Conservation (phyloP, 2,113 vertebrate genomes). For the Lanius collurio region DNA sequence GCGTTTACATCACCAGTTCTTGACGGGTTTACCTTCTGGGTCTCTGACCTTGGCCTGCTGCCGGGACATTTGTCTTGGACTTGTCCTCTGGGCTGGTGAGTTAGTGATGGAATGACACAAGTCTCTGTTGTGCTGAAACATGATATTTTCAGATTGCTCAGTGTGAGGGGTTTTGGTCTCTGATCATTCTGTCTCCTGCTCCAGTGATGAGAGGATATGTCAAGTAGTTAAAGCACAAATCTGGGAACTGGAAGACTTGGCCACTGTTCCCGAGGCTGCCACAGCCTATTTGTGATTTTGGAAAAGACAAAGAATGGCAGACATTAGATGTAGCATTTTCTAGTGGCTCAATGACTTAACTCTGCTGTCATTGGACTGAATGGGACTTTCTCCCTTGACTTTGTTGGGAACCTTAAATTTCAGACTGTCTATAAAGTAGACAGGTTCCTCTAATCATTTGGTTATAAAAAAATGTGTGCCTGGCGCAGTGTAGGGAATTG, state of each 20-base stretch:
- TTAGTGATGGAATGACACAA: background rate
- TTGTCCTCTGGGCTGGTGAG: conserved; percentile 12
- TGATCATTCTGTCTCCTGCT: background rate
- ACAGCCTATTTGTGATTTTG: background rate
- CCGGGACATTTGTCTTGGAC: background rate
- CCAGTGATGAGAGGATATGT: background rate
- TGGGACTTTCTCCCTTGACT: background rate
- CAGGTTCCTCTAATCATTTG: background rate
- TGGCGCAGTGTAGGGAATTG: background rate
- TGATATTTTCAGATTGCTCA: background rate
- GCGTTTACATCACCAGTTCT: background rate
- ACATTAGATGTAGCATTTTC: background rate
- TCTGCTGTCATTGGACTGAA: background rate
- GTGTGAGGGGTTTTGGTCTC: background rate
- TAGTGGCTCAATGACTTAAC: background rate
- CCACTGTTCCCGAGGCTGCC: background rate
- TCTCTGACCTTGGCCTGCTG: background rate
- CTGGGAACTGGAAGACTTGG: background rate
- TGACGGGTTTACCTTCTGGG: background rate
- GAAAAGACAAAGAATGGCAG: background rate
- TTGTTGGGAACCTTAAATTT: background rate
- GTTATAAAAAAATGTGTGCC: background rate
- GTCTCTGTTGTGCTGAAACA: background rate
- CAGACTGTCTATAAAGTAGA: background rate
- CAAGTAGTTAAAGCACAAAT: background rate